Evolutionary conservation across 2,113 vertebrate genomes (phyloP), one percentile per base, ranked within the genome.

Genomic region (Chlamydotis undulata): DNA sequence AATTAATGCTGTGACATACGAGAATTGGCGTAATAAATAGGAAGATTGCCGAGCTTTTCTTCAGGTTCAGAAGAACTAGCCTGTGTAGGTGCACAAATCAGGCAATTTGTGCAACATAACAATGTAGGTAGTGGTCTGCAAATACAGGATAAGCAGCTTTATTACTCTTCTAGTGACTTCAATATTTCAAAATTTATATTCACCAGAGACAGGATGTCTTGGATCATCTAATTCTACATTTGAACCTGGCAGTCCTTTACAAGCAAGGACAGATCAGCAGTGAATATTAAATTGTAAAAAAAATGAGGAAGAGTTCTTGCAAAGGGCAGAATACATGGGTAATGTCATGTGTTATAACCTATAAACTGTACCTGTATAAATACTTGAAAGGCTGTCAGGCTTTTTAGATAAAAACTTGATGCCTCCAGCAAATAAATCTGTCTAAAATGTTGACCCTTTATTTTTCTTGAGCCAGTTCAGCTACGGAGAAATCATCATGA

Each of bases 221-320:
- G 60, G 59, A 94, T 95, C 63, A 75, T 77, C 76, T 93, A 68
- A 94, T 92, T 96, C 90, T 95, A 55, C 77, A 50, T 85, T 93
- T 97, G 85, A 97, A 93, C 94, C 52, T 81, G 78, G 63, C 87
- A 89, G 71, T 95, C 63, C 61, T 94, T 90, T 95, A 91, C 84
- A 93, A 92, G 89, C 53, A 76, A 79, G 60, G 92, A 91, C 75
- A 87, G 47, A 79, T 94, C 73, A 93, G 70, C 25, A 78, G 77
- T 76, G 67, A 97, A 94, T 95, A 90, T 94, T 87, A 90, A 96
- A 94, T 68, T 94, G 60, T 73, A 94, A 90, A 95, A 95, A 37
- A 43, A 93, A 88, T 78, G 61, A 88, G 28, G 47, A 74, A 79
- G 43, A 87, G 19, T n/a, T 90, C 35, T 93, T 90, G 91, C 63